Evolutionary conservation across 2,797 vertebrate genomes (phyloP).

Genomic region (Acomys russatus): DNA sequence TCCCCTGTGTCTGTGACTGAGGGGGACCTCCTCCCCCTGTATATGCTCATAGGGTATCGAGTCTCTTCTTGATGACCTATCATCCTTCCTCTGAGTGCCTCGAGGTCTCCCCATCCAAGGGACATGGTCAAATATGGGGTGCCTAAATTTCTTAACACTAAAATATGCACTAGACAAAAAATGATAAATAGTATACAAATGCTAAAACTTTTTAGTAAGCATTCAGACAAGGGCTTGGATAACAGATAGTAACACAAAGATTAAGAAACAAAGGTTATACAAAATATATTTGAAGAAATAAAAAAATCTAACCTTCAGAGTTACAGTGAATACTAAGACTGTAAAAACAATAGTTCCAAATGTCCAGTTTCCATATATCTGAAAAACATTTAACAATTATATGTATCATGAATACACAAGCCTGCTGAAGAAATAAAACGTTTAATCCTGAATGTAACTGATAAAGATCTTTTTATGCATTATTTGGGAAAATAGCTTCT

Average conservation of each 20-base stretch:
- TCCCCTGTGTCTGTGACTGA: no score
- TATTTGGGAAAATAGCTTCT: slow-evolving; percentile 63
- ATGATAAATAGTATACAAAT: slow-evolving; percentile 51
- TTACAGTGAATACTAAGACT: slow-evolving; percentile 98
- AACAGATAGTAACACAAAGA: slow-evolving; percentile 50
- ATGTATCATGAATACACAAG: slow-evolving; percentile 16
- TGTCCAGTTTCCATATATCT: slow-evolving; percentile 99
- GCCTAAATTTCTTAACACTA: slow-evolving; percentile 34
- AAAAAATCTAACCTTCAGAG: slow-evolving; percentile 94
- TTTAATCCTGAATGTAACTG: slow-evolving; percentile 58
- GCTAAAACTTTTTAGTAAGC: slow-evolving; percentile 56
- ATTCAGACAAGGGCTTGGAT: slow-evolving; percentile 46
- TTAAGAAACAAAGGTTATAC: slow-evolving; percentile 25
- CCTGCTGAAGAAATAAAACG: slow-evolving; percentile 42
- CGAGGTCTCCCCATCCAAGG: no score
- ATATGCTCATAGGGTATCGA: no score
- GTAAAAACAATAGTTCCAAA: slow-evolving; percentile 98
- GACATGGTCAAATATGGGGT: no score
- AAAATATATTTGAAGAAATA: slow-evolving; percentile 54
- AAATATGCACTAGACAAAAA: slow-evolving; percentile 4
- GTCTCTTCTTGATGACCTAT: no score
- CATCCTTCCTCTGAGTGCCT: no score
- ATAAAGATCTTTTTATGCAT: slow-evolving; percentile 38
- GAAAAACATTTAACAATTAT: slow-evolving; percentile 84
- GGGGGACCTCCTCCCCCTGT: no score